Evolutionary conservation across 2,113 vertebrate genomes (phyloP), one percentile per base, ranked within the genome.

Genomic region (Pluvianellus socialis): DNA sequence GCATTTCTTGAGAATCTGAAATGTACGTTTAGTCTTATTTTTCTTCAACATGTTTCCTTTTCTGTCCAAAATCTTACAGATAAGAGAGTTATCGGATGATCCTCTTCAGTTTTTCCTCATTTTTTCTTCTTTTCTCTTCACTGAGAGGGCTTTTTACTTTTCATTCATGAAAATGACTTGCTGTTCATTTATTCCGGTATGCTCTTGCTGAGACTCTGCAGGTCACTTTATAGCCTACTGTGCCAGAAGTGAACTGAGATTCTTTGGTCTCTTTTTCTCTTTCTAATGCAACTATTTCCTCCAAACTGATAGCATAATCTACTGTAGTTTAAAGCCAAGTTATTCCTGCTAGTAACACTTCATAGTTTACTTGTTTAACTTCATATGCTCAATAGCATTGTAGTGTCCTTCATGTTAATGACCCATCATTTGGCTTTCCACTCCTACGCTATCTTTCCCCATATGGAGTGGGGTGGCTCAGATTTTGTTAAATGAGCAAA

Each of bases 211-310:
- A 94, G 56, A 40, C 71, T 76, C 77, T 44, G 81, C 42, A 38
- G 68, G 91, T 45, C 83, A 79, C 68, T 58, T 86, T 68, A 59
- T 23, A 70, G 71, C 83, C 91, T 85, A 15, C 7, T 61, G 86
- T 77, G 88, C 23, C 68, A 95, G 50, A 38, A 80, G 65, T 92
- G 92, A 97, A 92, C 70, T 89, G 88, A 96, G 91, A 93, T 95
- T 82, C 71, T 79, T 92, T 67, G 63, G 77, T 49, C 50, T 50
- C 38, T 80, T 70, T 85, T 52, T 89, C 56, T 93, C 53, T 79
- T 91, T 83, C 40, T 95, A 89, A 97, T 96, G 85, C 95, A 96
- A 73, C 67, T 70, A 32, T 96, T 97, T 96, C 79, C 63, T 89
- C 55, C 47, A 89, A 94, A 95, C 73, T 93, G 90, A 89, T 86